Base-by-base conservation (phyloP, 2,797 vertebrate genomes). In the Malacoctenus gilli region DNA sequence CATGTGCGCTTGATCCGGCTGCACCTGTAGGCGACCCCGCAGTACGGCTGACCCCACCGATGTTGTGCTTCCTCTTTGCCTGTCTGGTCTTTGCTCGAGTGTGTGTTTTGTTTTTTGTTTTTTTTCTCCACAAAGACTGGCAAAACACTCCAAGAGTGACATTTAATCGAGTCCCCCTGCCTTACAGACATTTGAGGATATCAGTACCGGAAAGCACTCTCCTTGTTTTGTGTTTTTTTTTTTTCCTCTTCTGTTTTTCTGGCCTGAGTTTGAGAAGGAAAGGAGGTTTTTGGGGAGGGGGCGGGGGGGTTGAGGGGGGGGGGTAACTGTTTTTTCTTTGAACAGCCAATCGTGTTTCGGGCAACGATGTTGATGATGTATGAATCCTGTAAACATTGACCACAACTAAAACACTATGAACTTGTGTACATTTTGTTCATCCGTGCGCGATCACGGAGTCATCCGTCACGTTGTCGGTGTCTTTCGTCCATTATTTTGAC, bases 141-240 rank as follows among this genome's bases (percentile, higher is more conserved):
- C 60, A 84, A 82, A 86, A 81, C 18, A 31, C 76, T 85, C 71
- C 77, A 78, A 87, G 74, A 85, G 73, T 77, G 82, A 81, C 85
- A 76, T 79, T 77, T 72, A 79, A 85, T 80, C 66, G 46, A 43
- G 77, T 77, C 76, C n/a, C 66, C 59, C 85, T 87, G 87, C 87
- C 87, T 89, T 90, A 89, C 84, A 83, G 85, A 90, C 89, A 88
- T 90, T 91, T 87, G 83, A 91, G 89, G 88, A 89, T 89, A 83
- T 68, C 69, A 78, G 73, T 72, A 56, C 32, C 7, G 58, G 60
- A 68, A 68, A 78, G 62, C 49, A 56, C 37, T 70, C 55, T 63
- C 62, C 22, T 23, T 66, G 28, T 44, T 56, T 49, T 70, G 68
- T 68, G 58, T 78, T 70, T 75, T n/a, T 40, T 63, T 70, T 59